A percentile compares a stretch with the other conserved stretches of the same genome.
These are phyloP conservation scores for Tenthredo livida DNA, from an alignment of 2,888 invertebrate species.

Conservation along the genomic window DNA sequence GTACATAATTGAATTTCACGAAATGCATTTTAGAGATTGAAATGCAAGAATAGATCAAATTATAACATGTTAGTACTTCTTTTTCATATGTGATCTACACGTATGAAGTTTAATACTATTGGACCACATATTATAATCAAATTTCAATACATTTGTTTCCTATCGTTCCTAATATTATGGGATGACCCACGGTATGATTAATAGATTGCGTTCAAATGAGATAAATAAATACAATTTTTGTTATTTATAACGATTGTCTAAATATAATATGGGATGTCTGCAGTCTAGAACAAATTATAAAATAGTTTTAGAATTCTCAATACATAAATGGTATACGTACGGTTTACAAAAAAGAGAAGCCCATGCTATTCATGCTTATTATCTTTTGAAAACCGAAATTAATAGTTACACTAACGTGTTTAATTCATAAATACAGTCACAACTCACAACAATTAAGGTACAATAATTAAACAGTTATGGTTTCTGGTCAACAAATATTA, in stretches of 20 bases:
- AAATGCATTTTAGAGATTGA: background rate
- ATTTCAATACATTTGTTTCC: background rate
- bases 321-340: background rate
- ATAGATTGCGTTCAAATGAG: background rate
- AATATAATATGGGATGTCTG: background rate
- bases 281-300: background rate
- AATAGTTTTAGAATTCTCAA: background rate
- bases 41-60: background rate
- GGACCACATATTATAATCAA: background rate
- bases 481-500: background rate
- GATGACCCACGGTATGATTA: background rate
- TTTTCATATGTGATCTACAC: background rate
- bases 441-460: conserved; percentile 11
- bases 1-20: background rate
- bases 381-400: background rate
- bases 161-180: background rate
- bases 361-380: background rate
- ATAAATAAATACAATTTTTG: background rate
- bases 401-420: background rate
- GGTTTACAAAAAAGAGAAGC: background rate
- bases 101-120: background rate
- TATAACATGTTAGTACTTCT: background rate
- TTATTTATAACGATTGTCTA: background rate
- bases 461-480: conserved; percentile 2
- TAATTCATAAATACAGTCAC: background rate